These are phyloP conservation scores for Cancer borealis DNA, from an alignment of 2,888 invertebrate genomes.

Conservation along the genomic window DNA sequence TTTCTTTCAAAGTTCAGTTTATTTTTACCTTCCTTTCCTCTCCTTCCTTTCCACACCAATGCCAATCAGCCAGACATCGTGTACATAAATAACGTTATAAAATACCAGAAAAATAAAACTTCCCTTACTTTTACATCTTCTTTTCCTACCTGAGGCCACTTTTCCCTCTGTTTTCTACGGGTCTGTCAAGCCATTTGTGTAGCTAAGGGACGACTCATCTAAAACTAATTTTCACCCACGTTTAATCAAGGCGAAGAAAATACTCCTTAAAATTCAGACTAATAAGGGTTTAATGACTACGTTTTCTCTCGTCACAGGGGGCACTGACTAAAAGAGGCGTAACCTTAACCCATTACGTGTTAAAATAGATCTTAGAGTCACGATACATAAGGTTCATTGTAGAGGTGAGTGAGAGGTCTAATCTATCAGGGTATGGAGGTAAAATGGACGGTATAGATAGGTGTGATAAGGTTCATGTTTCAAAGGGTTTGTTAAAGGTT, in stretches of 20 bases:
- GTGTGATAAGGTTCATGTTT: background rate
- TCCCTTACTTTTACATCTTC: background rate
- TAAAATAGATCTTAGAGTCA: background rate
- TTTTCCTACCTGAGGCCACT: background rate
- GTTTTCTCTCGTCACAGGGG: background rate
- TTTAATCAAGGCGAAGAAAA: constrained; percentile 32
- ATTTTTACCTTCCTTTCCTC: background rate
- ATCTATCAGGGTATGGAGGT: background rate
- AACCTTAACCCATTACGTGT: background rate
- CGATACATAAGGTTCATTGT: background rate
- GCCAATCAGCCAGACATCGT: background rate
- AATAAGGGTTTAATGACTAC: background rate
- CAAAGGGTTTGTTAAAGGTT: background rate
- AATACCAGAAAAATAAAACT: background rate
- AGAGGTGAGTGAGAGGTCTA: background rate
- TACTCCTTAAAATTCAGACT: constrained; percentile 7
- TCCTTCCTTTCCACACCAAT: background rate
- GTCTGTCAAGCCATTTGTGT: background rate
- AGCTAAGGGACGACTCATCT: background rate
- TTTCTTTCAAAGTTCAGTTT: no score
- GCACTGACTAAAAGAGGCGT: background rate
- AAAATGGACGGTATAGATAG: background rate
- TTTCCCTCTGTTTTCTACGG: background rate
- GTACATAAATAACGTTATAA: background rate
- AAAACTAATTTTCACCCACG: constrained; percentile 24